Percentiles rank a stretch among this genome's conserved stretches.
Conservation (phyloP, 2,888 invertebrate species). For the Drymonia ruficornis region DNA sequence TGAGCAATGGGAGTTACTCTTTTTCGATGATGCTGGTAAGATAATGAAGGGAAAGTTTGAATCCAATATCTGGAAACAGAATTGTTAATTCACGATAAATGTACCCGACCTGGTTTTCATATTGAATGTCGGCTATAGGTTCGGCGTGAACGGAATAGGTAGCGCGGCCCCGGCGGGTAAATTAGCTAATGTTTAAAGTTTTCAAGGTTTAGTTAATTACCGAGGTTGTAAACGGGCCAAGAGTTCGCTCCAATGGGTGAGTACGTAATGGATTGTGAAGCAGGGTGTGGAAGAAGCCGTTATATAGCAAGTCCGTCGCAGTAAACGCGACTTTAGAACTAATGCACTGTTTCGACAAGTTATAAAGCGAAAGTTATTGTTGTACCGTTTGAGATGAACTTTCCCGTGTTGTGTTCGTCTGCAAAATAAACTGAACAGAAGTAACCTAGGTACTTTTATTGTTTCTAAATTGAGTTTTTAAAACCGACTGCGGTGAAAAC, state of each 20-base stretch:
- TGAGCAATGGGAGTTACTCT: constrained; percentile 15
- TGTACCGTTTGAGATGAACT: constrained; percentile 39
- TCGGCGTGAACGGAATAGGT: constrained; percentile 28
- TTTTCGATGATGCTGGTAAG: constrained; percentile 6
- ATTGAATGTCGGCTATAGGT: constrained; percentile 9
- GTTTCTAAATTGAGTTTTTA: constrained; percentile 51
- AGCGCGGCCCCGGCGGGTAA: constrained; percentile 47
- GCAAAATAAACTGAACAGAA: constrained; percentile 40
- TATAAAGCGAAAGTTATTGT: constrained; percentile 43
- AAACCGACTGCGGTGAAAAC: constrained; percentile 35
- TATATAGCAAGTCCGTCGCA: constrained; percentile 38
- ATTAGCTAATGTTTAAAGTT: constrained; percentile 72
- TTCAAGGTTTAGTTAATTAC: constrained; percentile 70
- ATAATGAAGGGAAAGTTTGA: constrained; percentile 15
- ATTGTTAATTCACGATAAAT: constrained; percentile 27
- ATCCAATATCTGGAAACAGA: constrained; percentile 18
- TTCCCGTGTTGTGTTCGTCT: constrained; percentile 34
- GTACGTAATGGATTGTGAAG: constrained; percentile 62
- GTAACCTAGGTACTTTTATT: constrained; percentile 45
- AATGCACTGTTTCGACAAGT: constrained; percentile 51
- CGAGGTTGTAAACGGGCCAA: constrained; percentile 50
- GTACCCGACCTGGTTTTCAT: constrained; percentile 2
- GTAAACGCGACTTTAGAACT: constrained; percentile 46
- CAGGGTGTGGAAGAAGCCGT: constrained; percentile 44
- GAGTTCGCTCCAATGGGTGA: constrained; percentile 53